phyloP scores from a whole-genome alignment of 2,113 vertebrate species.

The Forbesichthys papilliferus region DNA sequence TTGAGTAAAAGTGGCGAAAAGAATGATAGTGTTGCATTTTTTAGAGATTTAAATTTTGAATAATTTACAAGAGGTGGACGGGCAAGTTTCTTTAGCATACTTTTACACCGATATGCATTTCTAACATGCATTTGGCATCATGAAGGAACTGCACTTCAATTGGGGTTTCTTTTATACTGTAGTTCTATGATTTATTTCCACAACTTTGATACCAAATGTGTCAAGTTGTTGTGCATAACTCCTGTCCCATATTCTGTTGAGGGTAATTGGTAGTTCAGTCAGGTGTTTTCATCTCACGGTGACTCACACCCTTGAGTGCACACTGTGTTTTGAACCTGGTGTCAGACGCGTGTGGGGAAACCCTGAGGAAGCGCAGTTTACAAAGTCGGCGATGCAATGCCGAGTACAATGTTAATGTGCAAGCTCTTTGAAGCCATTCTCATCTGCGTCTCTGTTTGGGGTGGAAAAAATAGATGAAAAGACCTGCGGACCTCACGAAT shows the following conservation, averaged over 20 bases:
- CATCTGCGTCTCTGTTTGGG: constrained; percentile 74
- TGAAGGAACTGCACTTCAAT: too few relatives aligned
- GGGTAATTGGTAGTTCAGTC: constrained; percentile 46
- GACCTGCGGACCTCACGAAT: constrained; percentile 97
- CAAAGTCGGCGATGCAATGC: constrained; percentile 41
- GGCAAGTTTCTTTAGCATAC: too few relatives aligned
- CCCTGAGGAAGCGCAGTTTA: constrained; percentile 74
- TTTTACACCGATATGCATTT: too few relatives aligned
- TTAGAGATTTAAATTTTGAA: background rate
- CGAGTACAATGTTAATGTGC: constrained; percentile 70
- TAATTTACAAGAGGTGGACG: too few relatives aligned
- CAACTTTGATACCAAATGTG: constrained; percentile 5
- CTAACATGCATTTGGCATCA: too few relatives aligned
- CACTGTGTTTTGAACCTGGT: constrained; percentile 68
- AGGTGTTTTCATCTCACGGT: constrained; percentile 66
- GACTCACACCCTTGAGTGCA: constrained; percentile 55
- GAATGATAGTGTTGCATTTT: constrained; percentile 19
- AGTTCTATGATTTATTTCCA: too few relatives aligned
- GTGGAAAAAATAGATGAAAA: constrained; percentile 90
- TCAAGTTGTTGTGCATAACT: constrained; percentile 39
- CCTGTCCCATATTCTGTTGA: constrained; percentile 44
- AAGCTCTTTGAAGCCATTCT: constrained; percentile 75
- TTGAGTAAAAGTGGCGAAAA: constrained; percentile 11
- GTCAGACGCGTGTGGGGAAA: constrained; percentile 65
- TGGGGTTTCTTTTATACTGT: too few relatives aligned